Percentiles rank a stretch among this genome's conserved stretches.
Evolutionary conservation across 1,140 invertebrate species (phyloP).

Genomic region (Calliphora vicina): DNA sequence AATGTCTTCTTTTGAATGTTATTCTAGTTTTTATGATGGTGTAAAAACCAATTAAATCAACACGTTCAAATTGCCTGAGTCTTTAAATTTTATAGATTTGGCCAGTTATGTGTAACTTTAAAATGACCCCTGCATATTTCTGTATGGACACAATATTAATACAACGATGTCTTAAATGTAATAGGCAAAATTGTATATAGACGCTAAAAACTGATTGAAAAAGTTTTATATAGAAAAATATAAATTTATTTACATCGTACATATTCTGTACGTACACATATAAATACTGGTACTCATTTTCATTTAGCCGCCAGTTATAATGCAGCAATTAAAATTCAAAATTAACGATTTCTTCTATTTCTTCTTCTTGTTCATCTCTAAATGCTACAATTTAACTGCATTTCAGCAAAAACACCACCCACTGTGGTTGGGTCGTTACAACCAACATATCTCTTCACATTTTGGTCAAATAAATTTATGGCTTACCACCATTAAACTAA

Average conservation of each 20-base stretch:
- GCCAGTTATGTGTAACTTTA: background rate
- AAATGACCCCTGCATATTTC: background rate
- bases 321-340: conserved; percentile 33
- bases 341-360: conserved; percentile 9
- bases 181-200: too few species aligned
- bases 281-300: background rate
- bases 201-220: too few species aligned
- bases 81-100: background rate
- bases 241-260: background rate
- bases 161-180: too few species aligned
- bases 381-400: conserved; percentile 10
- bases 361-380: background rate
- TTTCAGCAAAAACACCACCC: conserved; percentile 23
- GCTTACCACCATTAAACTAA: conserved; percentile 18
- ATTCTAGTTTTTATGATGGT: background rate
- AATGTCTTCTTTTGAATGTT: conserved; percentile 13
- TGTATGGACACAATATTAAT: too few species aligned
- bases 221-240: too few species aligned
- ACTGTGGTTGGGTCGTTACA: background rate
- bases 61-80: conserved; percentile 8
- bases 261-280: background rate
- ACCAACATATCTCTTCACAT: background rate
- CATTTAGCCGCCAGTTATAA: conserved; percentile 16
- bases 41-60: conserved; percentile 31
- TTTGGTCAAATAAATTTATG: conserved; percentile 18